phyloP scores from a whole-genome alignment of 2,113 vertebrate genomes.

The Poeciliopsis retropinna region DNA sequence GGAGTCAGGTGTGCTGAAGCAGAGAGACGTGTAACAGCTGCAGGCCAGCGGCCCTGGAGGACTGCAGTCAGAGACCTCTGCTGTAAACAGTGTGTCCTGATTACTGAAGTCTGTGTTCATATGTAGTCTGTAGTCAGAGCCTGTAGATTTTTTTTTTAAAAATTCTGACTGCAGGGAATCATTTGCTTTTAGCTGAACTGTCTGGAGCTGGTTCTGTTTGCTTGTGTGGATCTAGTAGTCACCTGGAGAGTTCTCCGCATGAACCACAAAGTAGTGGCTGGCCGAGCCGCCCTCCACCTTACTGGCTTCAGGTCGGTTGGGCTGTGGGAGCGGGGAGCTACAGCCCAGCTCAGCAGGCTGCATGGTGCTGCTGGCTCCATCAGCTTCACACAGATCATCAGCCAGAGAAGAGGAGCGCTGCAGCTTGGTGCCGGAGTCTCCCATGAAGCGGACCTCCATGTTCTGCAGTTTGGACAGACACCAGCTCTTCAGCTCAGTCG shows the following conservation, averaged over 20 bases:
- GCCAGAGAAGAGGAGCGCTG: constrained; percentile 81
- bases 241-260: constrained; percentile 79
- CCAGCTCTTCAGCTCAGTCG: constrained; percentile 94
- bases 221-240: neutral
- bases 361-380: constrained; percentile 43
- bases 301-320: constrained; percentile 33
- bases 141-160: no score
- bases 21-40: no score
- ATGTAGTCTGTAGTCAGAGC: no score
- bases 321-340: constrained; percentile 38
- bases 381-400: constrained; percentile 77
- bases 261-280: constrained; percentile 79
- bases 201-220: neutral
- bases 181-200: no score
- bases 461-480: constrained; percentile 93
- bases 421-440: constrained; percentile 78
- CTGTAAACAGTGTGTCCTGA: no score
- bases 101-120: no score
- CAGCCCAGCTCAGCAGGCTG: constrained; percentile 28
- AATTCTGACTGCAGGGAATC: no score
- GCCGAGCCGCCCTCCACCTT: constrained; percentile 58
- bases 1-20: no score
- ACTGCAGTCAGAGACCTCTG: no score
- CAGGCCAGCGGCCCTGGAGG: no score
- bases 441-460: constrained; percentile 87